Evolutionary conservation across 1,140 invertebrate species (phyloP).

Genomic region (Laupala kohalensis): DNA sequence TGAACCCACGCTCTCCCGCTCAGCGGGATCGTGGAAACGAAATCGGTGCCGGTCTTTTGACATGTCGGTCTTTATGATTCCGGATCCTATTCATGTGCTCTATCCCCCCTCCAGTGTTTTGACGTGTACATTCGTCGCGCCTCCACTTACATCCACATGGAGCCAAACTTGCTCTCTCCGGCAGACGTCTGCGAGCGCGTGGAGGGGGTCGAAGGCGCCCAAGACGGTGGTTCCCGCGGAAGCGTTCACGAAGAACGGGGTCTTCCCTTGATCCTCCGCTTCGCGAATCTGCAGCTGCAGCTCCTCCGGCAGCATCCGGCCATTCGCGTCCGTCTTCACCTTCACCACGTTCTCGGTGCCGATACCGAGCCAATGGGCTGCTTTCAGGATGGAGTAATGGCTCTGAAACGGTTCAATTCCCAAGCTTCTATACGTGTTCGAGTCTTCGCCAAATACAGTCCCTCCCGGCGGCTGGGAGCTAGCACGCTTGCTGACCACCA

Average conservation of each 20-base stretch:
- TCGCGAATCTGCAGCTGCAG: constrained; percentile 36
- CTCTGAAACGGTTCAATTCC: constrained; percentile 30
- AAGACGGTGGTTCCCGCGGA: constrained; percentile 56
- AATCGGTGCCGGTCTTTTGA: too few species aligned
- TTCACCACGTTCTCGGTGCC: constrained; percentile 58
- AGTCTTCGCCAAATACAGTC: too few species aligned
- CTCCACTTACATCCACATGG: constrained; percentile 64
- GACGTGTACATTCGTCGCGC: too few species aligned
- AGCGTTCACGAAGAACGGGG: constrained; percentile 10
- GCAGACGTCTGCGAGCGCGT: constrained; percentile 54
- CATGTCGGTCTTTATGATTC: too few species aligned
- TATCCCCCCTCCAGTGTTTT: too few species aligned
- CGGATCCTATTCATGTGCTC: too few species aligned
- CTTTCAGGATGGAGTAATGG: constrained; percentile 79
- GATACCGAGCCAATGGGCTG: constrained; percentile 64
- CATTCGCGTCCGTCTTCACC: constrained; percentile 50
- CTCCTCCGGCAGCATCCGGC: constrained; percentile 46
- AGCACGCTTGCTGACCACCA: too few species aligned
- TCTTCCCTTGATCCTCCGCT: not conserved
- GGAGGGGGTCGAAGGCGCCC: constrained; percentile 74
- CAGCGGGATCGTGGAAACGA: too few species aligned
- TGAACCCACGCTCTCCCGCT: too few species aligned
- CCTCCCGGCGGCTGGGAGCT: too few species aligned
- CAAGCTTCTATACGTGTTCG: too few species aligned
- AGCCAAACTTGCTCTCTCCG: constrained; percentile 56